Conservation (phyloP, 2,113 vertebrate genomes). For the Nyctereutes procyonoides region DNA sequence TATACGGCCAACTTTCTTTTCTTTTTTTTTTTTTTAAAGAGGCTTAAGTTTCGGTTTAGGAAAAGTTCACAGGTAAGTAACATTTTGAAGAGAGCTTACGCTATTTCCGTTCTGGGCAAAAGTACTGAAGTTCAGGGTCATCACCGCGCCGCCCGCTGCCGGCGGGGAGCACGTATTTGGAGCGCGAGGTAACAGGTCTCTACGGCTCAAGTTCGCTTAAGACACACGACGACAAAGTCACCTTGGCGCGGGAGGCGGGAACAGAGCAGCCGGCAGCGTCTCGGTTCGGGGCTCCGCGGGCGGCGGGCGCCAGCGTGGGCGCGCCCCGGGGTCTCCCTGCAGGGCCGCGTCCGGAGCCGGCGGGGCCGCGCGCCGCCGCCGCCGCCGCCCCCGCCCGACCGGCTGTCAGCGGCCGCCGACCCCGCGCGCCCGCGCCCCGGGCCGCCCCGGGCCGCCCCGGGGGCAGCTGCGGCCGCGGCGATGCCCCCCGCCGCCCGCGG, state of each 20-base stretch:
- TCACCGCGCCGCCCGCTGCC: background rate
- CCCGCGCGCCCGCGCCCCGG: background rate
- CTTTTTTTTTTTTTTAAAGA: background rate
- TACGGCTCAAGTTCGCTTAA: background rate
- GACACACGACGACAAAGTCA: background rate
- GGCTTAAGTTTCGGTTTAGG: background rate
- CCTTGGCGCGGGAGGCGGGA: background rate
- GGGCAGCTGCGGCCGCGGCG: background rate
- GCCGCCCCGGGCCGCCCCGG: background rate
- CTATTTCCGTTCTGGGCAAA: background rate
- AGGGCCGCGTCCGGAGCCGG: too few relatives aligned
- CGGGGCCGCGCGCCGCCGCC: background rate
- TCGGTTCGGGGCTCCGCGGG: background rate
- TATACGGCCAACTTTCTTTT: background rate
- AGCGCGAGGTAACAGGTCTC: conserved; percentile 57
- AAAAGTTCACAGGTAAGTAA: conserved; percentile 53
- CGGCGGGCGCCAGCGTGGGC: too few relatives aligned
- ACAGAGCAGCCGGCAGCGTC: background rate
- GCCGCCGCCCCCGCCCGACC: background rate
- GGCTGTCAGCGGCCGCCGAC: conserved; percentile 52
- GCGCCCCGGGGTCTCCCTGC: too few relatives aligned
- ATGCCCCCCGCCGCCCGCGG: background rate
- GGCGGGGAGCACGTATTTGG: background rate
- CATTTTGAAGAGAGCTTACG: background rate
- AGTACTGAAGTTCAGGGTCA: background rate